Evolutionary conservation across 2,888 invertebrate genomes (phyloP).

Genomic region (Habrosyne pyritoides): DNA sequence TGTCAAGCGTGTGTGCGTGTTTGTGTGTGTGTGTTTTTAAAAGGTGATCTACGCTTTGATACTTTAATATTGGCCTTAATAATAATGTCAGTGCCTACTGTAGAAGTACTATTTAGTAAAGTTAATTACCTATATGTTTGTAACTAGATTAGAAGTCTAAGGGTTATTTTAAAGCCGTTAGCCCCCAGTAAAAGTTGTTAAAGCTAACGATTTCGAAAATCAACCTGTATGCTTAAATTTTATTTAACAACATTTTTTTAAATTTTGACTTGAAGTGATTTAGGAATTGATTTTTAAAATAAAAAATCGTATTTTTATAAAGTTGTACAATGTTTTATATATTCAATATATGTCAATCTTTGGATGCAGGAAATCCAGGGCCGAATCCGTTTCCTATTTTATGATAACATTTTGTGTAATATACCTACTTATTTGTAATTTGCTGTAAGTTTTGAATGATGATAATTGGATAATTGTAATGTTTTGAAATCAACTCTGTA

Average conservation of each 20-base stretch:
- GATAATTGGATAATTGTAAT: neutral
- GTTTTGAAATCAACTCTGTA: neutral
- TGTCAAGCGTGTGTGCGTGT: slow-evolving; percentile 5
- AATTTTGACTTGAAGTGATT: too few species aligned
- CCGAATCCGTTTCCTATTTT: neutral
- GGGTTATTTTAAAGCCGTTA: too few species aligned
- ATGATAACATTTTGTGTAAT: neutral
- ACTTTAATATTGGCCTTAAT: too few species aligned
- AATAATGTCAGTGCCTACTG: neutral
- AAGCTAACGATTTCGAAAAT: too few species aligned
- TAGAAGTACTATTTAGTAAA: neutral
- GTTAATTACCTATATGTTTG: too few species aligned
- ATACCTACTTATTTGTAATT: neutral
- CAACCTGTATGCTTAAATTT: too few species aligned
- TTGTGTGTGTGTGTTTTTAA: slow-evolving; percentile 2
- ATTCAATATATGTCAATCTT: neutral
- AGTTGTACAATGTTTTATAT: neutral
- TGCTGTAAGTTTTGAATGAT: neutral
- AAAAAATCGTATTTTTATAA: neutral
- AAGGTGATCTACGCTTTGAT: neutral
- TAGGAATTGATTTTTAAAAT: neutral
- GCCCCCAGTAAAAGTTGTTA: too few species aligned
- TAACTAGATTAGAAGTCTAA: too few species aligned
- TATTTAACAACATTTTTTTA: too few species aligned
- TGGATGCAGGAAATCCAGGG: neutral